phyloP scores from a whole-genome alignment of 2,113 vertebrate species.

The Marmota monax region DNA sequence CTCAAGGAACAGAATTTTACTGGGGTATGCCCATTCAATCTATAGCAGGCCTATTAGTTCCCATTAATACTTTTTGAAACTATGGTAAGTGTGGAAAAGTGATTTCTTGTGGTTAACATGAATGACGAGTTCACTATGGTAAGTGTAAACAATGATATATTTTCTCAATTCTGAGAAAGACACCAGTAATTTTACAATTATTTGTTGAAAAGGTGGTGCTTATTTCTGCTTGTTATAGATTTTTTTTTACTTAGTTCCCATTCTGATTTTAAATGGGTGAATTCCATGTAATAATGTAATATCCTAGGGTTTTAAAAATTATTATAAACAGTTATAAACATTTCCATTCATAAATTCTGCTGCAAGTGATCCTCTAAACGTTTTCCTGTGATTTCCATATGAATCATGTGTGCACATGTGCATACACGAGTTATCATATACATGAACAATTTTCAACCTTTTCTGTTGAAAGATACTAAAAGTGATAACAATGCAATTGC shows the following conservation, averaged over 20 bases:
- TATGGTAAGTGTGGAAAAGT: background rate
- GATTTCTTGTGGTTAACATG: background rate
- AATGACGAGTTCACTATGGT: background rate
- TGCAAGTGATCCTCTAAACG: background rate
- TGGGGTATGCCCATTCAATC: background rate
- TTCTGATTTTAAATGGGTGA: background rate
- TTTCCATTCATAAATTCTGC: background rate
- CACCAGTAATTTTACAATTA: background rate
- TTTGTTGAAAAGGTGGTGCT: background rate
- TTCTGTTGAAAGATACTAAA: background rate
- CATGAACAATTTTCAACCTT: background rate
- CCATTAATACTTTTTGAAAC: background rate
- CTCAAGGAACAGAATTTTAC: background rate
- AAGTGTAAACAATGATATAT: background rate
- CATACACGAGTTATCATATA: background rate
- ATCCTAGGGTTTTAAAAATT: background rate
- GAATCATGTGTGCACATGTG: background rate
- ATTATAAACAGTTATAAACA: background rate
- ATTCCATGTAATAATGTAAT: background rate
- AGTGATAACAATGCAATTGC: background rate
- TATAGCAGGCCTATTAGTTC: background rate
- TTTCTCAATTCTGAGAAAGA: background rate
- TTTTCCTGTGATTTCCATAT: background rate
- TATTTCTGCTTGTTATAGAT: background rate
- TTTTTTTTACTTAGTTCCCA: background rate